Conservation (phyloP, 2,113 vertebrate species). For the Mesembrinibis cayennensis region DNA sequence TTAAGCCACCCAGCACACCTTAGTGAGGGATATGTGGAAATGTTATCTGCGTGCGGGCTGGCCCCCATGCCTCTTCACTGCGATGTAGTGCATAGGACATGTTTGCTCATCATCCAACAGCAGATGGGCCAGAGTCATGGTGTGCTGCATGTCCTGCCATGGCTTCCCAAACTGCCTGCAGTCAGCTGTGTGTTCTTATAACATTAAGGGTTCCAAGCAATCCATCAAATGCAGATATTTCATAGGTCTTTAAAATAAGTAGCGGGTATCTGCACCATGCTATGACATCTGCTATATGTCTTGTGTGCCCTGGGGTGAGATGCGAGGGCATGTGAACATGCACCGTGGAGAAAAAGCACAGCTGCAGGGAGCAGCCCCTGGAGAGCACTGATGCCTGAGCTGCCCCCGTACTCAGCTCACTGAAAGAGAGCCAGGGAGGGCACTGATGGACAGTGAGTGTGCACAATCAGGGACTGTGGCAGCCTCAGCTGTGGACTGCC, state of each 20-base stretch:
- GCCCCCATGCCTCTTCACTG: background rate
- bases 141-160: background rate
- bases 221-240: background rate
- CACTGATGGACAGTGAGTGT: background rate
- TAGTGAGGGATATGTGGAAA: background rate
- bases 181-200: background rate
- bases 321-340: too few relatives aligned
- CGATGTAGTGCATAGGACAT: too few relatives aligned
- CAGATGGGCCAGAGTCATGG: background rate
- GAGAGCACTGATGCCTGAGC: background rate
- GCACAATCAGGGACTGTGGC: background rate
- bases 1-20: background rate
- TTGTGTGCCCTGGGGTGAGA: background rate
- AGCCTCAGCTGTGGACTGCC: background rate
- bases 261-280: background rate
- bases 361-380: background rate
- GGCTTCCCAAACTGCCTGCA: background rate
- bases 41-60: background rate
- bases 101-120: background rate
- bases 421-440: background rate
- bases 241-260: background rate
- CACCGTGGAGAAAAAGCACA: background rate
- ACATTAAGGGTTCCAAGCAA: background rate
- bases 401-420: background rate
- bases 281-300: fast-evolving